Percentiles rank a stretch among this genome's conserved stretches.
Conservation (phyloP, 2,888 invertebrate genomes). For the Loripinus fragilis region DNA sequence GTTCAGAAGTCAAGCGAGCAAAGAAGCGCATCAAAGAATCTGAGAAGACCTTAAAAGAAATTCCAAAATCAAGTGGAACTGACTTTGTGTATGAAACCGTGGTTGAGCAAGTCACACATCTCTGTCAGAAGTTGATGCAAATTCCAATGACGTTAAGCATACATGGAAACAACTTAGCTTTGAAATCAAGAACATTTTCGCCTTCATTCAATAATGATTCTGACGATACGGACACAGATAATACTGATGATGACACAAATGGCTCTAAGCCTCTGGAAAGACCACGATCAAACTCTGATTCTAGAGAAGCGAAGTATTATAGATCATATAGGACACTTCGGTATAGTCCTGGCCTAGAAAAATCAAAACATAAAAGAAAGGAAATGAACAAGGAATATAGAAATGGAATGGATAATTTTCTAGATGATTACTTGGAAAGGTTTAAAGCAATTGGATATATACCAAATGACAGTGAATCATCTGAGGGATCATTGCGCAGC, state of each 20-base stretch:
- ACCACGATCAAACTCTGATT: constrained; percentile 4
- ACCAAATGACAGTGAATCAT: constrained; percentile 11
- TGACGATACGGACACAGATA: not conserved
- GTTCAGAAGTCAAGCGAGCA: constrained; percentile 51
- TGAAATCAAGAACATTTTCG: not conserved
- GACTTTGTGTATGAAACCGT: not conserved
- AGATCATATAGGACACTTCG: not conserved
- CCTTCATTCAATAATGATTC: not conserved
- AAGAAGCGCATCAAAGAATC: constrained; percentile 50
- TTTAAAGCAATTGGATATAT: constrained; percentile 2
- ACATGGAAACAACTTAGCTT: not conserved
- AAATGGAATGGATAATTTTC: not conserved
- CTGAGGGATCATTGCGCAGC: not conserved
- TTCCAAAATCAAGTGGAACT: not conserved
- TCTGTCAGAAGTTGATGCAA: constrained; percentile 43
- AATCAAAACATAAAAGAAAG: not conserved
- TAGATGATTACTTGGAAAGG: not conserved
- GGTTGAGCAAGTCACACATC: constrained; percentile 37
- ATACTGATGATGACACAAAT: not conserved
- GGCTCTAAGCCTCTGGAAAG: not conserved
- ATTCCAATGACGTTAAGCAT: constrained; percentile 27
- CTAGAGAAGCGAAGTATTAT: not conserved
- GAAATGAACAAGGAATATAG: not conserved
- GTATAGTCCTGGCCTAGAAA: not conserved
- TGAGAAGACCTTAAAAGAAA: not conserved